Evolutionary conservation across 1,140 invertebrate species (phyloP).

Genomic region (Nephila pilipes): DNA sequence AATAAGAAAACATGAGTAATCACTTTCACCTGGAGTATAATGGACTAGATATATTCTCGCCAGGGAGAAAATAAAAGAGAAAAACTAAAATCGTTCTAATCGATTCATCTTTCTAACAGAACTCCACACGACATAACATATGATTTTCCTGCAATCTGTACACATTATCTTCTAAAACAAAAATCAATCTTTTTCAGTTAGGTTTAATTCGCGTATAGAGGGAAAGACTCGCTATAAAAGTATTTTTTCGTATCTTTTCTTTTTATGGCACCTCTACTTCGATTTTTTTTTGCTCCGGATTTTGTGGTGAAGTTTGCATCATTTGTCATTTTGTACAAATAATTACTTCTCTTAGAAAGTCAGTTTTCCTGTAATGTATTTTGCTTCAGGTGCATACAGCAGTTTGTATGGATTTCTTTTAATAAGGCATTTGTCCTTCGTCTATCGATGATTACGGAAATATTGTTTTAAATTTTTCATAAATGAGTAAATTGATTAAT

Average conservation of each 20-base stretch:
- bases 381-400: neutral
- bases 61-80: neutral
- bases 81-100: neutral
- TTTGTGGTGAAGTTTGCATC: neutral
- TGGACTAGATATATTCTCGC: neutral
- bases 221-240: neutral
- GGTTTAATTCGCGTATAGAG: conserved; percentile 12
- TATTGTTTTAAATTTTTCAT: neutral
- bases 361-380: conserved; percentile 27
- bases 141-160: conserved; percentile 4
- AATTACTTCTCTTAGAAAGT: neutral
- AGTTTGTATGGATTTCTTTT: conserved; percentile 5
- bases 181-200: conserved; percentile 22
- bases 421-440: neutral
- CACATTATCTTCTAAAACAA: conserved; percentile 13
- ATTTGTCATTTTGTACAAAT: conserved; percentile 32
- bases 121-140: conserved; percentile 16
- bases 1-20: neutral
- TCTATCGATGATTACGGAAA: neutral
- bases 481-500: conserved; percentile 9
- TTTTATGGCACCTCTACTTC: conserved; percentile 24
- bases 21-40: neutral
- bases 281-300: neutral
- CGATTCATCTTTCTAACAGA: neutral
- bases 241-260: conserved; percentile 27